Conservation (phyloP, 2,797 vertebrate genomes). For the Spea hammondii region DNA sequence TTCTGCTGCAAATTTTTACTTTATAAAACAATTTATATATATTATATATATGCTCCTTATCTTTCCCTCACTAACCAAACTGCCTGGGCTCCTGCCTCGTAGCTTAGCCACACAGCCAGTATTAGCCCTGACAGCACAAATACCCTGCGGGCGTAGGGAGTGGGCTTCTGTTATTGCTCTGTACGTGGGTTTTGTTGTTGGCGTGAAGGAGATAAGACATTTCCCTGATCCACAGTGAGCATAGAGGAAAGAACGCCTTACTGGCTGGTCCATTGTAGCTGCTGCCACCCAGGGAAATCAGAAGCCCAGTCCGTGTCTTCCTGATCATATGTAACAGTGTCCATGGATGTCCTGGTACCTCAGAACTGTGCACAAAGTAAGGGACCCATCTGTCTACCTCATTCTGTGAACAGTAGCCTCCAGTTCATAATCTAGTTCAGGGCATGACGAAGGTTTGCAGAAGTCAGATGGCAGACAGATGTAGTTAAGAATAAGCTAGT, state of each 20-base stretch:
- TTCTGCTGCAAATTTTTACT: slow-evolving; percentile 8
- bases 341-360: slow-evolving; percentile 27
- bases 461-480: not conserved
- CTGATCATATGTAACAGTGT: slow-evolving; percentile 13
- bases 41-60: slow-evolving; percentile 10
- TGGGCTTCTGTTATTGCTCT: slow-evolving; percentile 37
- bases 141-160: not conserved
- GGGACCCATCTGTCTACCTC: not conserved
- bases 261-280: slow-evolving; percentile 3
- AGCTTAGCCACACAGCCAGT: slow-evolving; percentile 39
- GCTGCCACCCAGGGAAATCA: slow-evolving; percentile 3
- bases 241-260: slow-evolving; percentile 2
- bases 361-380: slow-evolving; percentile 16
- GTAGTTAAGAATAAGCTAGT: no score
- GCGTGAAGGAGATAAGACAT: slow-evolving; percentile 2
- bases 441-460: not conserved
- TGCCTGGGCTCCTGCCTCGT: slow-evolving; percentile 25
- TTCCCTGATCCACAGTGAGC: slow-evolving; percentile 21
- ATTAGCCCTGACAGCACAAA: slow-evolving; percentile 36
- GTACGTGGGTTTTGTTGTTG: slow-evolving; percentile 18
- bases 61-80: slow-evolving; percentile 33
- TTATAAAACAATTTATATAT: slow-evolving; percentile 2
- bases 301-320: not conserved
- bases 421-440: not conserved
- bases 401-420: not conserved